Conservation (phyloP, 1,140 invertebrate genomes). For the Ptiloglossa arizonensis region DNA sequence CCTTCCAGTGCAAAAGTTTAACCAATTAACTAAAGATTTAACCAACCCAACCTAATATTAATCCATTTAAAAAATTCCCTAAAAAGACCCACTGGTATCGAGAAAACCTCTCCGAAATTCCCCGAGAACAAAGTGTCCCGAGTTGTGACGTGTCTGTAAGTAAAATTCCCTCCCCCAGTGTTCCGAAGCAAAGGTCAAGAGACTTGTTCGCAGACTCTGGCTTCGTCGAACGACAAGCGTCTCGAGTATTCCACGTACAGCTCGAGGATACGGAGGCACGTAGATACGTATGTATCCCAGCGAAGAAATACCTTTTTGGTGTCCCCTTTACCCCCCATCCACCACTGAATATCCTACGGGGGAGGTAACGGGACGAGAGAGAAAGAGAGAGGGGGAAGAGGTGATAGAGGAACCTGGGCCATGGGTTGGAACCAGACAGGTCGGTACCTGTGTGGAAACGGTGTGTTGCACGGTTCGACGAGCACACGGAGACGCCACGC, state of each 20-base stretch:
- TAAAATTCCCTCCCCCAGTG: not conserved
- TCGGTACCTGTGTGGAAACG: slow-evolving; percentile 60
- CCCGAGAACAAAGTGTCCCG: not conserved
- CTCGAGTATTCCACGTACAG: slow-evolving; percentile 75
- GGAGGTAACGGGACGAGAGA: slow-evolving; percentile 2
- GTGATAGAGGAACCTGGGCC: slow-evolving; percentile 71
- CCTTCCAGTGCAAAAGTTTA: no score
- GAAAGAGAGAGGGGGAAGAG: slow-evolving; percentile 48
- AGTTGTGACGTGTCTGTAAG: not conserved
- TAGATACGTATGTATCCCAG: slow-evolving; percentile 76
- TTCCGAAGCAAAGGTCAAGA: slow-evolving; percentile 34
- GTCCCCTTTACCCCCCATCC: slow-evolving; percentile 40
- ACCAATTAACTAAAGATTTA: no score
- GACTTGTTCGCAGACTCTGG: slow-evolving; percentile 23
- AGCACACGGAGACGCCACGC: slow-evolving; percentile 19
- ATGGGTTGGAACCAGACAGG: slow-evolving; percentile 69
- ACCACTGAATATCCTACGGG: no score
- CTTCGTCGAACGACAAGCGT: slow-evolving; percentile 53
- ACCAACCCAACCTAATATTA: no score
- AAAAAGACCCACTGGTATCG: no score
- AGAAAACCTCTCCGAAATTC: no score
- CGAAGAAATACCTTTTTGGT: slow-evolving; percentile 55
- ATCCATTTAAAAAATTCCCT: no score
- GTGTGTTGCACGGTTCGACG: slow-evolving; percentile 44
- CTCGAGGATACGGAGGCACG: slow-evolving; percentile 69